These are phyloP conservation scores for Brachylomia viminalis DNA, from an alignment of 2,888 invertebrate species.

Conservation along the genomic window DNA sequence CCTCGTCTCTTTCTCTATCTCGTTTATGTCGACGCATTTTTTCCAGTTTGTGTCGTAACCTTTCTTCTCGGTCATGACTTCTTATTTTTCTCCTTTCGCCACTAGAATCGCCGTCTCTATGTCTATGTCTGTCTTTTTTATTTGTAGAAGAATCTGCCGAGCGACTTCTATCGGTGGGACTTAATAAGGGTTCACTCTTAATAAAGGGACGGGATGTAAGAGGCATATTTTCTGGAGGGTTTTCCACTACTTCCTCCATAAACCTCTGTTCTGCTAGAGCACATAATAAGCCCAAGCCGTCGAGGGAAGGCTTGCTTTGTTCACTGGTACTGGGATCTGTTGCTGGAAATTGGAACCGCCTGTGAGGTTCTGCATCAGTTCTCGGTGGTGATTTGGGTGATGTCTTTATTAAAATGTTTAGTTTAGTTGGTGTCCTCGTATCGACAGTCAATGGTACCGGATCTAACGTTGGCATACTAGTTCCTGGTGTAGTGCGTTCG, in stretches of 20 bases:
- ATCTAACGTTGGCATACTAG: slow-evolving; percentile 81
- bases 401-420: slow-evolving; percentile 86
- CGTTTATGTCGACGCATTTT: slow-evolving; percentile 86
- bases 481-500: slow-evolving; percentile 89
- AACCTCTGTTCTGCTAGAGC: slow-evolving; percentile 96
- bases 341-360: slow-evolving; percentile 84
- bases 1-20: slow-evolving; percentile 81
- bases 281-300: slow-evolving; percentile 94
- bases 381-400: slow-evolving; percentile 85
- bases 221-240: slow-evolving; percentile 72
- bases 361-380: slow-evolving; percentile 81
- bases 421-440: slow-evolving; percentile 82
- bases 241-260: slow-evolving; percentile 93
- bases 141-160: slow-evolving; percentile 68
- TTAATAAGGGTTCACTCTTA: slow-evolving; percentile 82
- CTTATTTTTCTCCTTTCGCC: slow-evolving; percentile 83
- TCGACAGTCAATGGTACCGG: slow-evolving; percentile 82
- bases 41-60: slow-evolving; percentile 85
- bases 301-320: slow-evolving; percentile 87
- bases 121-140: slow-evolving; percentile 84
- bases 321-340: slow-evolving; percentile 75
- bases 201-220: slow-evolving; percentile 81
- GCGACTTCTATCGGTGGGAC: slow-evolving; percentile 78
- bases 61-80: slow-evolving; percentile 84
- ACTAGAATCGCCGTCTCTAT: slow-evolving; percentile 84